These are phyloP conservation scores for Phylloscopus trochilus DNA, from an alignment of 2,113 vertebrate species.

Conservation along the genomic window DNA sequence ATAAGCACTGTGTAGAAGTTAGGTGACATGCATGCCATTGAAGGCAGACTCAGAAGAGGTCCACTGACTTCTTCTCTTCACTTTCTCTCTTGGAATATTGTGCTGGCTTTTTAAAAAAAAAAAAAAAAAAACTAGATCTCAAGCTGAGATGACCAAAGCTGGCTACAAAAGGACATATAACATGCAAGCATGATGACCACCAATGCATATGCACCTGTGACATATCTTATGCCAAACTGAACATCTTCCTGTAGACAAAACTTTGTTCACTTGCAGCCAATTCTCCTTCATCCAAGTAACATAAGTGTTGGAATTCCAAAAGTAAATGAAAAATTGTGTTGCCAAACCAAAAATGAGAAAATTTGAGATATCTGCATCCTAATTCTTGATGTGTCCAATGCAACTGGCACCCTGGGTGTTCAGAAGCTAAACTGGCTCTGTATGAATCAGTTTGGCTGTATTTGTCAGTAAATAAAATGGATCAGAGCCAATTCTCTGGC, in stretches of 20 bases:
- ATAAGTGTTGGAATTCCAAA: neutral
- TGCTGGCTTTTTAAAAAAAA: neutral
- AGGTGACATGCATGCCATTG: neutral
- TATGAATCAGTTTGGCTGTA: neutral
- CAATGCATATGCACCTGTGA: neutral
- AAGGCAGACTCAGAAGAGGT: neutral
- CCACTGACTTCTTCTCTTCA: neutral
- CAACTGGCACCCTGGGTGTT: neutral
- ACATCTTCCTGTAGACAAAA: neutral
- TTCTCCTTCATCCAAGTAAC: neutral
- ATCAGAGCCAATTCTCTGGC: neutral
- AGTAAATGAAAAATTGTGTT: neutral
- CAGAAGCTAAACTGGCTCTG: neutral
- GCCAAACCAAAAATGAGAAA: neutral
- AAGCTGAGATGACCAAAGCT: neutral
- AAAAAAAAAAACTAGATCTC: neutral
- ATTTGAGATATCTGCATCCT: neutral
- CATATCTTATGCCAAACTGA: neutral
- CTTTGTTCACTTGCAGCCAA: neutral
- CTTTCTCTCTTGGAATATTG: neutral
- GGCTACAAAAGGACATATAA: neutral
- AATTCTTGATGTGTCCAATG: neutral
- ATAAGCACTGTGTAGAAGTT: neutral
- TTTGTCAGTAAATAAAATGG: neutral
- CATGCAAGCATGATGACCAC: neutral